phyloP scores from a whole-genome alignment of 2,113 vertebrate genomes.

The Pundamilia nyererei region DNA sequence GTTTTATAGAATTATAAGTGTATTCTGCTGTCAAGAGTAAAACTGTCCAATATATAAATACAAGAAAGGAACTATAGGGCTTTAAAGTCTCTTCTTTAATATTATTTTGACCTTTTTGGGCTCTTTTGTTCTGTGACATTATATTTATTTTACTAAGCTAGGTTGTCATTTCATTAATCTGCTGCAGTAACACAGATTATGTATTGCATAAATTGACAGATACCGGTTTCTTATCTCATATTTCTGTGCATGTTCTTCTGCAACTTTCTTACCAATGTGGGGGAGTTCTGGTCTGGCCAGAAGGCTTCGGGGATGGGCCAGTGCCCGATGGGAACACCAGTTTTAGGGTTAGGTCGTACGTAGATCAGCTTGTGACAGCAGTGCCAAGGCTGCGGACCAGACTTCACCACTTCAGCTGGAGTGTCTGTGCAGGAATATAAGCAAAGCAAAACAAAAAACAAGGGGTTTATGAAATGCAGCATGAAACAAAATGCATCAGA shows the following conservation, averaged over 20 bases:
- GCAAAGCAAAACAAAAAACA: not conserved
- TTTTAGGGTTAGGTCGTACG: constrained; percentile 94
- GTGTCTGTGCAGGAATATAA: constrained; percentile 18
- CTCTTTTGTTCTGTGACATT: not conserved
- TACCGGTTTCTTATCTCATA: not conserved
- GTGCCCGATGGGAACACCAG: constrained; percentile 93
- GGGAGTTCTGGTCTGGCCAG: constrained; percentile 98
- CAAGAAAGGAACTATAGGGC: not conserved
- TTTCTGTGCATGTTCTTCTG: not conserved
- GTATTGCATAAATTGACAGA: not conserved
- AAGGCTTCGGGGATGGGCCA: constrained; percentile 97
- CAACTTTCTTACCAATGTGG: constrained; percentile 77
- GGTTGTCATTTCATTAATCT: not conserved
- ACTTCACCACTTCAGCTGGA: constrained; percentile 79
- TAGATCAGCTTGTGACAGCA: constrained; percentile 97
- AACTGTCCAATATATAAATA: not conserved
- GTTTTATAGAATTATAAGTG: not conserved
- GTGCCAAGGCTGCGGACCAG: constrained; percentile 86
- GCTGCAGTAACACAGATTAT: not conserved
- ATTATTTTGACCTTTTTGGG: not conserved
- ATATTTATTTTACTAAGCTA: not conserved
- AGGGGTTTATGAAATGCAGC: not conserved
- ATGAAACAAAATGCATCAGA: not conserved
- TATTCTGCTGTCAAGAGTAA: not conserved
- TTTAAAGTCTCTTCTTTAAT: not conserved